Evolutionary conservation across 2,888 invertebrate genomes (phyloP), one percentile per base, ranked within the genome.

Genomic region (Spialia ferax): DNA sequence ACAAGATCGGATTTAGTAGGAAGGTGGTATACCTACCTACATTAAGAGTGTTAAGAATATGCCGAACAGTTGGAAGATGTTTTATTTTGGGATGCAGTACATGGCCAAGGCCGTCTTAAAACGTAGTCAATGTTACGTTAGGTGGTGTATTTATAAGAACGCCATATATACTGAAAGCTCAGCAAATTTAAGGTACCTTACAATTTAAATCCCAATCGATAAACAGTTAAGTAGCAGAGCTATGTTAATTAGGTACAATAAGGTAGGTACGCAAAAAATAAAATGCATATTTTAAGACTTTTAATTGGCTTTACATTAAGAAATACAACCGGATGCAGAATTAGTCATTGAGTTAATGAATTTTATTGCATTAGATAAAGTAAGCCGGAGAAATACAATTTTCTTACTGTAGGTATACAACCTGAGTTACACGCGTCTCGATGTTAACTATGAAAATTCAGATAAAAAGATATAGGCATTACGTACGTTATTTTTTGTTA

Each of bases 31-130:
- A n/a, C n/a, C n/a, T n/a, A n/a, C n/a, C n/a, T n/a, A n/a, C n/a
- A n/a, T n/a, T n/a, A n/a, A n/a, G n/a, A n/a, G 61, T 26, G 57
- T 32, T 48, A 15, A 64, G 57, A 18, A 26, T 38, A 13, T 4
- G 38, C n/a, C 18, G 57, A 64, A 23, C 59, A 59, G 50, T 65
- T 29, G 42, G 50, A 48, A 48, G 48, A 38, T 59, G 65, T 69
- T 71, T n/a, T 81, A 81, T 78, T 80, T 79, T 77, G 52, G 75
- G 73, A 48, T 68, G 29, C 54, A 55, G n/a, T 55, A 59, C 73
- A 76, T 70, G 74, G 77, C 76, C 79, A 83, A 82, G 80, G 80
- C 61, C 76, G 70, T 8, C 54, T 26, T 23, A 26, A 52, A 52
- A 45, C 18, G 52, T n/a, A 26, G 23, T n/a, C 52, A n/a, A n/a